These are phyloP conservation scores for Pantherophis guttatus DNA, from an alignment of 2,113 vertebrate genomes.

Conservation along the genomic window DNA sequence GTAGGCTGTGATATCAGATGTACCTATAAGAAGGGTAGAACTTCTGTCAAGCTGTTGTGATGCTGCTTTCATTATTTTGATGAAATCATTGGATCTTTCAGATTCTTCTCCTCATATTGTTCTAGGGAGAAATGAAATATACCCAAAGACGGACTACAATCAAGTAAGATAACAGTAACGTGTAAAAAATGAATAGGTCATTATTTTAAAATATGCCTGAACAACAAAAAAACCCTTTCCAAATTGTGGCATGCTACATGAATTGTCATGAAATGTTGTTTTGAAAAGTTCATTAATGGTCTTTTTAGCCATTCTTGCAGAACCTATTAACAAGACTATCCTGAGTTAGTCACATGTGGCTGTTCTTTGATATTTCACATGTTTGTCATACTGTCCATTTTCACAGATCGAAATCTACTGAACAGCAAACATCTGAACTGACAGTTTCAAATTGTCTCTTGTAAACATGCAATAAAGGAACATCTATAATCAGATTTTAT, in stretches of 20 bases:
- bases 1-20: not conserved
- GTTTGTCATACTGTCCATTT: slow-evolving; percentile 28
- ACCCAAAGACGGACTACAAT: not conserved
- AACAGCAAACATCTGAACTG: slow-evolving; percentile 43
- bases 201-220: not conserved
- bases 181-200: not conserved
- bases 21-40: not conserved
- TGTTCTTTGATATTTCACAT: slow-evolving; percentile 54
- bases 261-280: not conserved
- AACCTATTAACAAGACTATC: not conserved
- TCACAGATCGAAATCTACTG: slow-evolving; percentile 52
- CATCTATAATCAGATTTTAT: slow-evolving; percentile 59
- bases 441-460: slow-evolving; percentile 60
- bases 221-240: not conserved
- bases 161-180: not conserved
- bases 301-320: not conserved
- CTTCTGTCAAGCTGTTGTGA: not conserved
- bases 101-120: not conserved
- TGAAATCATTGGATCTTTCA: not conserved
- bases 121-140: not conserved
- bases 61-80: not conserved
- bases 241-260: not conserved
- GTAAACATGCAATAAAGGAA: slow-evolving; percentile 67
- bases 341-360: not conserved
- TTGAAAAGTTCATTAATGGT: not conserved